A percentile compares a stretch with the other conserved stretches of the same genome.
phyloP scores from a whole-genome alignment of 2,113 vertebrate species.

The Chaetorhynchus papuensis region DNA sequence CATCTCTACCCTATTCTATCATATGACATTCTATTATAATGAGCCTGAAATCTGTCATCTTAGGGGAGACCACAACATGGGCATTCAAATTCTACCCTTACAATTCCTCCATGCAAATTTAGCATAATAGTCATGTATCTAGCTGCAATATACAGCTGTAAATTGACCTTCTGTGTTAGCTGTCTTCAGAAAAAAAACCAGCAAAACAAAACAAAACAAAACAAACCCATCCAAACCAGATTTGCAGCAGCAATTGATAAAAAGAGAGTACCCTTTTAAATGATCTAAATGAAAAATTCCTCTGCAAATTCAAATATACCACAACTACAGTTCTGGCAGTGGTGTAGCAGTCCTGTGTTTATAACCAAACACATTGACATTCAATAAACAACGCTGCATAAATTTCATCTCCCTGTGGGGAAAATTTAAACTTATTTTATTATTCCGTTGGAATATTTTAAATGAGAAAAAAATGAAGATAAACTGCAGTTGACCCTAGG shows the following conservation, averaged over 20 bases:
- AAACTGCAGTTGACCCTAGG: conserved; percentile 71
- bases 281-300: background rate
- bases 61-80: background rate
- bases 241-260: background rate
- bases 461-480: conserved; percentile 73
- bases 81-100: background rate
- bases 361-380: conserved; percentile 64
- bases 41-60: background rate
- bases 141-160: background rate
- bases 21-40: background rate
- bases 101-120: background rate
- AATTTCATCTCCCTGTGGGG: conserved; percentile 66
- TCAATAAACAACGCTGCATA: conserved; percentile 66
- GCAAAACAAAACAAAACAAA: background rate
- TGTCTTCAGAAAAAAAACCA: background rate
- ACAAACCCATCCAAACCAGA: background rate
- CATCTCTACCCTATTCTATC: background rate
- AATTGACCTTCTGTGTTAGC: background rate
- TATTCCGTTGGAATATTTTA: conserved; percentile 71
- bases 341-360: background rate
- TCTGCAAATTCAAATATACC: conserved; percentile 25
- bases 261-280: background rate
- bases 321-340: background rate
- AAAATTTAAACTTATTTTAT: conserved; percentile 70
- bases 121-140: background rate